Evolutionary conservation across 2,888 invertebrate species (phyloP).

Genomic region (Allolobophora icterica): DNA sequence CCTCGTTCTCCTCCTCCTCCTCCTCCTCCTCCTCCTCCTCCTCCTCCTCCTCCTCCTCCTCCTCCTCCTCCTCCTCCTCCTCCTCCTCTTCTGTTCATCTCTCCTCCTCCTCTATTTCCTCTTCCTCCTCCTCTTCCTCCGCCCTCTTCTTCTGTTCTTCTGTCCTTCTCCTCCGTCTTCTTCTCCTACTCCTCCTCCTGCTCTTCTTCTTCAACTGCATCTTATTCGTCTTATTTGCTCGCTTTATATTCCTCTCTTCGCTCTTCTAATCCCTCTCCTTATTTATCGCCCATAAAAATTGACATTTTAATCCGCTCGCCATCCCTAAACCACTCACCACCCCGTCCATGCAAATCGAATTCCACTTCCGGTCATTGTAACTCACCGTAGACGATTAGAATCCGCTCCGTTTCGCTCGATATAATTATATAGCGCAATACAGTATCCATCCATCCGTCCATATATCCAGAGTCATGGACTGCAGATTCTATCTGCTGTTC

Average conservation of each 20-base stretch:
- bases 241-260: not conserved
- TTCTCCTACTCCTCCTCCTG: not conserved
- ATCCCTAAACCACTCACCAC: not conserved
- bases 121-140: too few species aligned
- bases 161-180: not conserved
- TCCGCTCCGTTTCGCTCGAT: constrained; percentile 17
- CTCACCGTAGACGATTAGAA: not conserved
- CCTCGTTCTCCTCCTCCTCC: too few species aligned
- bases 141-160: not conserved
- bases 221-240: not conserved
- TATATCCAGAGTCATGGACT: not conserved
- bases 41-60: not conserved
- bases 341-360: not conserved
- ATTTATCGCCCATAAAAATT: not conserved
- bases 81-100: too few species aligned
- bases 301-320: not conserved
- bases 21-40: not conserved
- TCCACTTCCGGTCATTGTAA: constrained; percentile 10
- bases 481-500: not conserved
- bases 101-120: too few species aligned
- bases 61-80: too few species aligned
- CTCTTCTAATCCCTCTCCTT: not conserved
- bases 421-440: constrained; percentile 11
- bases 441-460: constrained; percentile 2
- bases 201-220: not conserved